phyloP scores from a whole-genome alignment of 2,113 vertebrate genomes.

The Pterocles gutturalis region DNA sequence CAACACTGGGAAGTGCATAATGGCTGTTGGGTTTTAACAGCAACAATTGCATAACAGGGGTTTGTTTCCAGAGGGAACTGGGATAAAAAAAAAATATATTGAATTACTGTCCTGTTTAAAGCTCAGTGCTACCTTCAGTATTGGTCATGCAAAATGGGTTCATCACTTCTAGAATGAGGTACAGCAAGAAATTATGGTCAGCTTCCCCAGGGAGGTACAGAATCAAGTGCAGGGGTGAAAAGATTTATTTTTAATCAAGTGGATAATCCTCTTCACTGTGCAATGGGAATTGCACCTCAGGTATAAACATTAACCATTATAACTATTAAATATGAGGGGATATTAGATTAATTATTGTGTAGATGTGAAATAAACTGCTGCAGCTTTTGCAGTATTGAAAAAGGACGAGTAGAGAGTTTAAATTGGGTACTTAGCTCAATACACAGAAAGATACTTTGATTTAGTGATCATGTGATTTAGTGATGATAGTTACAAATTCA shows the following conservation, averaged over 20 bases:
- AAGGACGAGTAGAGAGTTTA: background rate
- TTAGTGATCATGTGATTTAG: background rate
- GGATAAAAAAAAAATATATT: background rate
- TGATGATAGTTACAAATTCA: constrained; percentile 29
- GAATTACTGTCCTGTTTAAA: background rate
- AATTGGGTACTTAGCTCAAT: constrained; percentile 47
- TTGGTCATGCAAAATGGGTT: constrained; percentile 27
- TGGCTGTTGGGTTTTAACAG: background rate
- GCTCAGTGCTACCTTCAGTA: background rate
- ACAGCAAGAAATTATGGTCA: constrained; percentile 55
- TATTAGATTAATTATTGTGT: constrained; percentile 64
- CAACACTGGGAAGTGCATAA: background rate
- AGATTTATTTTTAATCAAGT: constrained; percentile 75
- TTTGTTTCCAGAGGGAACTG: background rate
- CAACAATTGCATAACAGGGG: background rate
- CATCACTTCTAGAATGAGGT: constrained; percentile 22
- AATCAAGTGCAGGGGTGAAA: constrained; percentile 60
- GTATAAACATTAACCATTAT: constrained; percentile 62
- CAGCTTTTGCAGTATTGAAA: constrained; percentile 5
- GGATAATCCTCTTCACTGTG: constrained; percentile 53
- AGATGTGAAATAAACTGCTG: constrained; percentile 53
- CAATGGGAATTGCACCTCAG: constrained; percentile 52
- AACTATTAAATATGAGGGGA: constrained; percentile 43
- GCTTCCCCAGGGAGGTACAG: constrained; percentile 37
- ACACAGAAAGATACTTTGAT: constrained; percentile 42